Conservation (phyloP, 2,797 vertebrate genomes). For the Ciconia nigra region DNA sequence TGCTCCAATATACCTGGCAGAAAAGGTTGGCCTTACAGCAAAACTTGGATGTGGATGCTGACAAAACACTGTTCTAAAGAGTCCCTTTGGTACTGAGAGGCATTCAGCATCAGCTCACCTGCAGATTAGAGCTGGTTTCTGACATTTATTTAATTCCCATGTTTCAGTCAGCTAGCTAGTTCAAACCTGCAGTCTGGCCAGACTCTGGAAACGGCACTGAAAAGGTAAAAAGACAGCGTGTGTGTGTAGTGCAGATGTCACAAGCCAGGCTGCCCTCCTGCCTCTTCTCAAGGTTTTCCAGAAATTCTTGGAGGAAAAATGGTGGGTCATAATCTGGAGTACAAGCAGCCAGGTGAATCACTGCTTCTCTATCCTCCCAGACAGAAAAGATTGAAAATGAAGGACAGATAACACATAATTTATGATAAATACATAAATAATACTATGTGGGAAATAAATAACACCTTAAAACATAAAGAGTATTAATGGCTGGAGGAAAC, state of each 20-base stretch:
- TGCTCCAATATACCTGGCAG: neutral
- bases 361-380: neutral
- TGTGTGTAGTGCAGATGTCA: accelerated
- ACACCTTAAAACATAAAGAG: neutral
- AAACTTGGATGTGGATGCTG: neutral
- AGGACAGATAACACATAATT: neutral
- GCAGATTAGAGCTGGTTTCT: neutral
- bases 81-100: neutral
- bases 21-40: neutral
- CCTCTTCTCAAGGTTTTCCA: neutral
- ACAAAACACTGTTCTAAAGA: neutral
- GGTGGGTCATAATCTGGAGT: neutral
- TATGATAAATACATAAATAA: neutral
- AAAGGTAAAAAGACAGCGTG: neutral
- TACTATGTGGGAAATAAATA: neutral
- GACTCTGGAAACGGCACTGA: neutral
- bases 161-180: neutral
- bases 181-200: neutral
- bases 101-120: neutral
- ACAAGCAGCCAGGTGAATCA: accelerated
- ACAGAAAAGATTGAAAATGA: neutral
- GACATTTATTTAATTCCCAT: neutral
- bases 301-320: neutral
- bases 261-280: neutral
- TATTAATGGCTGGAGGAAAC: accelerated